Evolutionary conservation across 2,797 vertebrate species (phyloP), one percentile per base, ranked within the genome.

Genomic region (Falco novaeseelandiae): DNA sequence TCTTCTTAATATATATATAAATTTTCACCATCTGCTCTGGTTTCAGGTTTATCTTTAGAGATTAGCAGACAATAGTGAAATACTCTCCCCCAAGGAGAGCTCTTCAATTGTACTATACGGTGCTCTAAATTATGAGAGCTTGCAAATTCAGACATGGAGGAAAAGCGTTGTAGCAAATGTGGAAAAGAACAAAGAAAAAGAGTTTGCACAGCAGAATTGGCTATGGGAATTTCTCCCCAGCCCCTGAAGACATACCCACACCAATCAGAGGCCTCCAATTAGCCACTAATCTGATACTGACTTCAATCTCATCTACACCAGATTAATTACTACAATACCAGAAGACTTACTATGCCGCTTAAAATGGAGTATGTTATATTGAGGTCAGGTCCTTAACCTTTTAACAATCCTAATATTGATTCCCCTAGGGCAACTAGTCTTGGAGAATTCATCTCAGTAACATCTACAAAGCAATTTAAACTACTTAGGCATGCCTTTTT

Each of bases 291-390:
- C 83, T 89, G 51, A 89, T 90, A 83, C 6, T 87, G 86, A 95
- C 83, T 92, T 86, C 76, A 62, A 92, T 84, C 70, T 94, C 34
- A 82, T 95, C 96, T 88, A 93, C 44, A 90, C 62, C 36, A 59
- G 36, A 87, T 54, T 87, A 92, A 93, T 87, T 92, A 89, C 57
- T 72, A 36, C 29, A 86, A 86, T 49, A 83, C 26, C 49, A 86
- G 69, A 90, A 67, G 46, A 74, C 17, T 90, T 57, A 77, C 44
- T 58, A 59, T 19, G 26, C 38, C 22, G 59, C 55, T 95, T 82
- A 34, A 96, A 95, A 83, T 44, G 12, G n/a, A 71, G 16, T 36
- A 76, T 17, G 40, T 36, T 85, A 34, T 30, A 73, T 3, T 22
- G 62, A 74, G 36, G 85, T 65, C 48, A 40, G 46, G 49, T 38